phyloP scores from a whole-genome alignment of 1,140 invertebrate species.

The silkworm (Bombyx mori) region ASM3026992v2 NC_085110.1:1129501-1130000 shows the following conservation, averaged over 20 bases:
- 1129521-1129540: background rate
- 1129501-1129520: background rate
- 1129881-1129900: constrained; percentile 8
- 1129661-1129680: constrained; percentile 39
- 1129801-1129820: constrained; percentile 51
- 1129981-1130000: no score
- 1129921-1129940: no score
- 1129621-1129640: no score
- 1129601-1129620: no score
- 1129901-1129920: background rate
- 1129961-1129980: no score
- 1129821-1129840: constrained; percentile 51
- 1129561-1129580: no score
- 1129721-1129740: constrained; percentile 26
- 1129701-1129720: constrained; percentile 22
- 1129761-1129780: constrained; percentile 21
- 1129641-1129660: no score
- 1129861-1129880: constrained; percentile 57
- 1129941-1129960: no score
- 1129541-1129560: background rate
- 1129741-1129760: constrained; percentile 25
- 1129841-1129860: constrained; percentile 51
- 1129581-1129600: no score
- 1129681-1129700: constrained; percentile 12
- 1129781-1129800: constrained; percentile 34